These are phyloP conservation scores for Gila robusta DNA, from an alignment of 2,797 vertebrate genomes.

Conservation along the genomic window DNA sequence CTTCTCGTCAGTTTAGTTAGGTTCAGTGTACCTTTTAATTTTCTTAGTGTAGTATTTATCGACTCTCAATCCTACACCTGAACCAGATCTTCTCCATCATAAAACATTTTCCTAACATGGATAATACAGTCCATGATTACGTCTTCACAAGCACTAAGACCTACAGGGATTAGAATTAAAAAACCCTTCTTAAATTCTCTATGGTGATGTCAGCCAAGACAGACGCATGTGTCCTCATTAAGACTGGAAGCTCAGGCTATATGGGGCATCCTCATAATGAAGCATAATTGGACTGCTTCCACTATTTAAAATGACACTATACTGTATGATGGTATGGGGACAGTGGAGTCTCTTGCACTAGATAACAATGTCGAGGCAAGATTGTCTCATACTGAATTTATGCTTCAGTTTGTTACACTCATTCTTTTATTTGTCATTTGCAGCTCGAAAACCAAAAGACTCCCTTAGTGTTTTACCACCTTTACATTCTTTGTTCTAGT, in stretches of 20 bases:
- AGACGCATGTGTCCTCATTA: constrained; percentile 58
- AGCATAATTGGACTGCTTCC: constrained; percentile 59
- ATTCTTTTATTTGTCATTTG: constrained; percentile 47
- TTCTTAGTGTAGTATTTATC: not conserved
- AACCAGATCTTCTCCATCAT: not conserved
- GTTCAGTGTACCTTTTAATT: not conserved
- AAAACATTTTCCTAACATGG: constrained; percentile 12
- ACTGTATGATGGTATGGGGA: constrained; percentile 45
- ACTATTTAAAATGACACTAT: constrained; percentile 56
- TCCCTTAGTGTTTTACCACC: constrained; percentile 31
- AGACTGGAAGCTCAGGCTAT: constrained; percentile 44
- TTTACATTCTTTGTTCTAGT: constrained; percentile 47
- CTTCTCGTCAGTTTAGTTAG: not conserved
- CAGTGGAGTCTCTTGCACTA: constrained; percentile 45
- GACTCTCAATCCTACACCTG: not conserved
- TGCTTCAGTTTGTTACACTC: constrained; percentile 19
- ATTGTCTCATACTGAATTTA: not conserved
- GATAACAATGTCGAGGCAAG: constrained; percentile 48
- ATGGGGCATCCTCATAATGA: constrained; percentile 57
- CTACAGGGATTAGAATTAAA: constrained; percentile 34
- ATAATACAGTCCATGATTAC: constrained; percentile 20
- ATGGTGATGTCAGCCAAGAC: constrained; percentile 52
- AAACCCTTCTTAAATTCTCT: constrained; percentile 26
- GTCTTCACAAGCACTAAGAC: constrained; percentile 36
- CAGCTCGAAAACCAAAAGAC: constrained; percentile 43